These are phyloP conservation scores for Carterocephalus palaemon DNA, from an alignment of 2,888 invertebrate genomes.

Conservation along the genomic window DNA sequence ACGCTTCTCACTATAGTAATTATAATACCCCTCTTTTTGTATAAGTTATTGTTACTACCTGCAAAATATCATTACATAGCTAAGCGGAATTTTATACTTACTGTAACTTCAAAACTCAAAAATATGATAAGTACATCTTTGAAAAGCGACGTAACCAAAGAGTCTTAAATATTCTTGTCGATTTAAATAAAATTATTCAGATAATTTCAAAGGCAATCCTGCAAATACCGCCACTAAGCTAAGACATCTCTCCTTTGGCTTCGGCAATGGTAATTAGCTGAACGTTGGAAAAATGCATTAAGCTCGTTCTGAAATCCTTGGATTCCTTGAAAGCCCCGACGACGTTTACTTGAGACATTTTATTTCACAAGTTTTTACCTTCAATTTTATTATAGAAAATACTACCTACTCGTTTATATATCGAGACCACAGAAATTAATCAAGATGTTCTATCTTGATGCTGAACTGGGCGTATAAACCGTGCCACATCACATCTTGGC, in stretches of 20 bases:
- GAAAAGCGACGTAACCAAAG: constrained; percentile 7
- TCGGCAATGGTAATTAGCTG: constrained; percentile 13
- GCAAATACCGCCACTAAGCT: constrained; percentile 8
- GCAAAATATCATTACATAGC: no score
- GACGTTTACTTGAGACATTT: constrained; percentile 2
- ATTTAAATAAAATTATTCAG: no score
- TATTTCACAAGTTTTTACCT: no score
- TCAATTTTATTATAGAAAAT: no score
- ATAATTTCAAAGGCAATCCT: constrained; percentile 5
- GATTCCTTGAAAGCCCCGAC: background rate
- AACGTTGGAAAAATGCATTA: constrained; percentile 15
- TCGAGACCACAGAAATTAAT: no score
- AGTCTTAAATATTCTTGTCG: constrained; percentile 10
- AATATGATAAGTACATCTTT: constrained; percentile 2
- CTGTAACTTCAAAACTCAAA: constrained; percentile 1
- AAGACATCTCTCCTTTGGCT: constrained; percentile 9
- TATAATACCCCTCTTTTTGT: no score
- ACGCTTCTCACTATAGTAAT: no score
- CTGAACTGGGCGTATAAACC: background rate
- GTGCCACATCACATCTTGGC: no score
- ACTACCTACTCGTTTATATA: no score
- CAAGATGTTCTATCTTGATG: no score
- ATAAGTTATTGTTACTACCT: no score
- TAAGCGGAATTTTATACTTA: no score
- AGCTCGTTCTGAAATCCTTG: constrained; percentile 1